Base-by-base conservation (phyloP, 2,888 invertebrate genomes). In the Mimumesa dahlbomi region DNA sequence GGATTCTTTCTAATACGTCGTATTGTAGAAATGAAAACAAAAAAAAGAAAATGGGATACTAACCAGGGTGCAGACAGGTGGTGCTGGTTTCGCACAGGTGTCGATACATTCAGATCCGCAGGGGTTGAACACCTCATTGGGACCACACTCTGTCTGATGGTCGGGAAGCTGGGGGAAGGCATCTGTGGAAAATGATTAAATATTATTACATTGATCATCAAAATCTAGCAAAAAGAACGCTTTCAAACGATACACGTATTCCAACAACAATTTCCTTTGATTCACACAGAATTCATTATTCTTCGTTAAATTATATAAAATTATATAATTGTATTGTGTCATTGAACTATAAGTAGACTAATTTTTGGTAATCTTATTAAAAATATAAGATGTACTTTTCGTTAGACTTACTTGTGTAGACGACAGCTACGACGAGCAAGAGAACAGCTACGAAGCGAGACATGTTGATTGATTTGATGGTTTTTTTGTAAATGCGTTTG, bases 391-490 rank as follows among this genome's bases (percentile, higher is more conserved):
- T n/a, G n/a, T n/a, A n/a, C n/a, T n/a, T n/a, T n/a, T n/a, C n/a
- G n/a, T n/a, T n/a, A n/a, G n/a, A 77, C 77, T 77, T 54, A 77
- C 77, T 42, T 29, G 48, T 42, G 31, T 19, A 50, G 2, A 16
- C 64, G 6, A 77, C 13, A 11, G 57, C 68, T 16, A 65, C 67
- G 43, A 74, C 19, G 38, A 77, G 14, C 0, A 77, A 3, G 22
- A 77, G 25, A 11, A 70, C 14, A 19, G 52, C 13, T 7, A 36
- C 14, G 1, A 22, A 46, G 5, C 77, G 77, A 11, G 62, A 22
- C 77, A 77, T 77, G 43, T 9, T 43, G 54, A 16, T 29, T 48
- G 49, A 4, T 29, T 29, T 49, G 38, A 18, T 21, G 18, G 11
- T 54, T 36, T n/a, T 2, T 49, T 56, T n/a, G 18, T 5, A 7